These are phyloP conservation scores for Melopsittacus undulatus DNA, from an alignment of 2,797 vertebrate species.

Conservation along the genomic window DNA sequence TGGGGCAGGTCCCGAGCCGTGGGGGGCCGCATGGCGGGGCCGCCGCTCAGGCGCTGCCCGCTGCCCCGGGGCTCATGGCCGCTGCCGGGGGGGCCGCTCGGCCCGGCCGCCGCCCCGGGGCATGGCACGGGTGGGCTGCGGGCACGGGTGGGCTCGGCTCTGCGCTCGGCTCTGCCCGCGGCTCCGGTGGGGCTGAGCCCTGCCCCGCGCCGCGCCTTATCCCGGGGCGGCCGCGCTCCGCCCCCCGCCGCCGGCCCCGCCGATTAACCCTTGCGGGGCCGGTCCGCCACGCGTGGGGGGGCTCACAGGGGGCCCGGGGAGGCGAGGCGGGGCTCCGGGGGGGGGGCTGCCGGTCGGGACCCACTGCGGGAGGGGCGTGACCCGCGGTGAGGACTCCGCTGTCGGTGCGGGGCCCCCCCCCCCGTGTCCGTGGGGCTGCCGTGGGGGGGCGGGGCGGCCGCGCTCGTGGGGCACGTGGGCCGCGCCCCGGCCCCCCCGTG, in stretches of 20 bases:
- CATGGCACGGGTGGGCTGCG: slow-evolving; percentile 21
- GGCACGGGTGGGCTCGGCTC: slow-evolving; percentile 33
- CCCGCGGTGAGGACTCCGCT: background rate
- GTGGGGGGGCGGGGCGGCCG: background rate
- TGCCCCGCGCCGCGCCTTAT: slow-evolving; percentile 48
- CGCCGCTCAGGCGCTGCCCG: slow-evolving; percentile 56
- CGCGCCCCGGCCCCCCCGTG: background rate
- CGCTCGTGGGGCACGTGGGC: background rate
- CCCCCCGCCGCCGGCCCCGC: slow-evolving; percentile 34
- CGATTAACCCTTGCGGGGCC: slow-evolving; percentile 30
- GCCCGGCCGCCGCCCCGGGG: slow-evolving; percentile 7
- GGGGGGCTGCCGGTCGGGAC: background rate
- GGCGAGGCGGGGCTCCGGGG: no score
- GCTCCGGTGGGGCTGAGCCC: slow-evolving; percentile 22
- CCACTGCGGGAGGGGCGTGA: background rate
- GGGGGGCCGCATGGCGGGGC: slow-evolving; percentile 70
- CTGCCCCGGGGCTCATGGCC: slow-evolving; percentile 46
- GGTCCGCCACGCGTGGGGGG: background rate
- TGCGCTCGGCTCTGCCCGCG: background rate
- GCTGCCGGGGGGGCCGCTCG: background rate
- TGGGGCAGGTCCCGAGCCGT: slow-evolving; percentile 66
- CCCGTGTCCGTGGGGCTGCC: background rate
- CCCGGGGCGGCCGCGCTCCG: slow-evolving; percentile 52
- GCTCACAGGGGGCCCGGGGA: background rate
- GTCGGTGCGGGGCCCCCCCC: background rate